phyloP scores from a whole-genome alignment of 2,113 vertebrate species.

The Microtus pennsylvanicus region DNA sequence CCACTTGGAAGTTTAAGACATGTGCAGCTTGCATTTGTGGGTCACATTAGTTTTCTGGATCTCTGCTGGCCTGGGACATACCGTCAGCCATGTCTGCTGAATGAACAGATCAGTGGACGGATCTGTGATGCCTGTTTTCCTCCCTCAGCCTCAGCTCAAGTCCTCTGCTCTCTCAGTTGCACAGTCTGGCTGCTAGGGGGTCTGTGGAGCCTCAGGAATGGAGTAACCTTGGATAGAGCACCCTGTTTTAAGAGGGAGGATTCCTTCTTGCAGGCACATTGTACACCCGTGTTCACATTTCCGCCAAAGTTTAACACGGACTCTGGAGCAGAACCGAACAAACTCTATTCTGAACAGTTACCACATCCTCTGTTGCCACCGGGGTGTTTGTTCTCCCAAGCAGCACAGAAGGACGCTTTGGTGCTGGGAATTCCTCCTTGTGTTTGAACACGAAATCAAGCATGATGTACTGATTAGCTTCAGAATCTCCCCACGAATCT shows the following conservation, averaged over 20 bases:
- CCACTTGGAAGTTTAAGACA: not conserved
- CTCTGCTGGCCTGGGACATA: not conserved
- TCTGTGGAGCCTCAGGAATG: not conserved
- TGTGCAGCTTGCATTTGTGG: not conserved
- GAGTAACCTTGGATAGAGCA: not conserved
- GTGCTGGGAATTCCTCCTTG: constrained; percentile 67
- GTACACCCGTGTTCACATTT: not conserved
- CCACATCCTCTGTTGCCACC: not conserved
- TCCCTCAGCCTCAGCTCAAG: not conserved
- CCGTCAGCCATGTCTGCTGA: not conserved
- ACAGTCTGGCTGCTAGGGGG: not conserved
- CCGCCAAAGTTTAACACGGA: not conserved
- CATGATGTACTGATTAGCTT: constrained; percentile 33
- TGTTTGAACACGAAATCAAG: constrained; percentile 32
- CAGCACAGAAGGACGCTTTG: not conserved
- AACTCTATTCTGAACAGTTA: constrained; percentile 7
- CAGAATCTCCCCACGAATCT: constrained; percentile 36
- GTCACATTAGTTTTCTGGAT: not conserved
- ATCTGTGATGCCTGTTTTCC: not conserved
- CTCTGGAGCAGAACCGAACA: not conserved
- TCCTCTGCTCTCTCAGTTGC: not conserved
- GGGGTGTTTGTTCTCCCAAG: not conserved
- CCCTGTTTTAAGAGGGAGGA: not conserved
- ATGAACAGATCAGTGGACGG: not conserved
- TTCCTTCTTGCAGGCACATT: not conserved